Evolutionary conservation across 2,888 invertebrate genomes (phyloP).

Genomic region (Smittia sp.): DNA sequence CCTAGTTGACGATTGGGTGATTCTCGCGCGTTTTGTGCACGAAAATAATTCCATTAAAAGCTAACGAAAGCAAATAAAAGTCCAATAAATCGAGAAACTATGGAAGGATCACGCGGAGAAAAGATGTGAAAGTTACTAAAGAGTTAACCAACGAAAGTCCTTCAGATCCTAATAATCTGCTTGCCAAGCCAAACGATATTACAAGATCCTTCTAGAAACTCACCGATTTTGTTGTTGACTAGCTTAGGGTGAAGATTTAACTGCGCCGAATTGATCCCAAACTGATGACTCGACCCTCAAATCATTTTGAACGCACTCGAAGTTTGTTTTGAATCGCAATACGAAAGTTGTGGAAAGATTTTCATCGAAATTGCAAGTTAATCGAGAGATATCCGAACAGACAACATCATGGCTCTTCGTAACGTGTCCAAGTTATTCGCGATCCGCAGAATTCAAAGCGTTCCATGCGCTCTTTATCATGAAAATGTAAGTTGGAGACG

Average conservation of each 20-base stretch:
- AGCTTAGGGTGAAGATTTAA: too few species aligned
- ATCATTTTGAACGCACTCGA: too few species aligned
- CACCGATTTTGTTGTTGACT: too few species aligned
- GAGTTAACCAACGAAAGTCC: too few species aligned
- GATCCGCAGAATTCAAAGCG: constrained; percentile 50
- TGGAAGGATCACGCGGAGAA: not conserved
- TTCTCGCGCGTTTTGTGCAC: not conserved
- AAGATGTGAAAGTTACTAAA: not conserved
- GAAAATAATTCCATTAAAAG: constrained; percentile 7
- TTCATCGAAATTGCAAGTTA: not conserved
- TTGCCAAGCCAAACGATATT: too few species aligned
- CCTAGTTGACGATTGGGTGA: not conserved
- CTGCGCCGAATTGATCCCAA: too few species aligned
- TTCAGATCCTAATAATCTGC: too few species aligned
- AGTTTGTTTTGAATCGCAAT: constrained; percentile 24
- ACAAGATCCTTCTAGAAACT: too few species aligned
- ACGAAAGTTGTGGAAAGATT: not conserved
- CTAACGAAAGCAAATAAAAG: not conserved
- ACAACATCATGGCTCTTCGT: constrained; percentile 48
- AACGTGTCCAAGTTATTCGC: constrained; percentile 48
- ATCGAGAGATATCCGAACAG: not conserved
- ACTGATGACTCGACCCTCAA: too few species aligned
- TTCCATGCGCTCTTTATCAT: constrained; percentile 67
- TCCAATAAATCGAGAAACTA: not conserved
- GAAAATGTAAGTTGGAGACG: constrained; percentile 65